Percentiles rank a stretch among this genome's conserved stretches.
These are phyloP conservation scores for Drosophila paramelanica DNA, from an alignment of 2,888 invertebrate genomes.

Conservation along the genomic window DNA sequence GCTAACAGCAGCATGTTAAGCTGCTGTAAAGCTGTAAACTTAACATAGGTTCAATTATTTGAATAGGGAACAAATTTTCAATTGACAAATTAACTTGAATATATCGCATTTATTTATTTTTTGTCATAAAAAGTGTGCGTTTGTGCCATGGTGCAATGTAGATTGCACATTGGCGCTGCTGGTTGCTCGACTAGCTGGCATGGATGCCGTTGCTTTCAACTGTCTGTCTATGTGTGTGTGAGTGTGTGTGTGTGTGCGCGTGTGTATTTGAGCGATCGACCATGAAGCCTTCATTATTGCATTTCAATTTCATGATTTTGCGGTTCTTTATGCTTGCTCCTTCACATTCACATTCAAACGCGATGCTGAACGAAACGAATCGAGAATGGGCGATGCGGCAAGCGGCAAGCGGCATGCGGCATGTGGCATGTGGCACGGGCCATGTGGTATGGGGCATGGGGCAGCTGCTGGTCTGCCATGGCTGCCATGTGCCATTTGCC, in stretches of 20 bases:
- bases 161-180: constrained; percentile 58
- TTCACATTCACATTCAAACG: constrained; percentile 46
- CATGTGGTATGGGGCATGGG: constrained; percentile 18
- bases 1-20: not conserved
- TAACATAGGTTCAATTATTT: not conserved
- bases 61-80: not conserved
- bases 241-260: constrained; percentile 20
- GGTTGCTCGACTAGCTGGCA: constrained; percentile 5
- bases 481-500: constrained; percentile 40
- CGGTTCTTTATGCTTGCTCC: constrained; percentile 75
- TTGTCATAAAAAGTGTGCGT: not conserved
- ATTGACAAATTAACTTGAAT: not conserved
- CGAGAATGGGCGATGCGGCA: constrained; percentile 13
- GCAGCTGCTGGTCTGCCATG: constrained; percentile 24
- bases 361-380: constrained; percentile 24
- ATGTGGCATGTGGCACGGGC: constrained; percentile 14
- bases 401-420: constrained; percentile 11
- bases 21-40: not conserved
- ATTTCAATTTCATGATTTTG: constrained; percentile 76
- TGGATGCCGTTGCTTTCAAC: constrained; percentile 52
- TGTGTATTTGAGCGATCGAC: constrained; percentile 75
- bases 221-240: constrained; percentile 28
- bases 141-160: constrained; percentile 53
- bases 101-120: not conserved
- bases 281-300: constrained; percentile 80